Evolutionary conservation across 2,888 invertebrate genomes (phyloP).

Genomic region (Formica aserva): DNA sequence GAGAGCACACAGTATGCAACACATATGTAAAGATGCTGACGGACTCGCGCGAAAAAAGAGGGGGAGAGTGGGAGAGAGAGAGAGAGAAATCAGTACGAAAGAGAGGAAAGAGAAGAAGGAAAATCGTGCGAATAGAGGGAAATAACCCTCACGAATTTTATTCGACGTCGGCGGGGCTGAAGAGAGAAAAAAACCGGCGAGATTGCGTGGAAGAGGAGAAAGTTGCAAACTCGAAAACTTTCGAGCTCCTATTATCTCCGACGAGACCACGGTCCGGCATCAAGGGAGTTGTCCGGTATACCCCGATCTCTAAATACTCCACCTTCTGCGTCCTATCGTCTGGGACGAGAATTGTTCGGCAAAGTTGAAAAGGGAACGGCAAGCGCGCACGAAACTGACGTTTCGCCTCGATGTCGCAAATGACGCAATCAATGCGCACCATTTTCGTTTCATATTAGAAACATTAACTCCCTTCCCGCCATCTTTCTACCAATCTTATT

Average conservation of each 20-base stretch:
- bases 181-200: slow-evolving; percentile 67
- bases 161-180: slow-evolving; percentile 60
- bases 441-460: background rate
- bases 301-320: slow-evolving; percentile 76
- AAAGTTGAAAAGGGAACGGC: slow-evolving; percentile 44
- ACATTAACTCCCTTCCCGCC: background rate
- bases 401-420: slow-evolving; percentile 37
- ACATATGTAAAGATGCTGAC: slow-evolving; percentile 75
- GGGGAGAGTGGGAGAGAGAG: slow-evolving; percentile 56
- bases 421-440: background rate
- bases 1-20: slow-evolving; percentile 66
- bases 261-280: slow-evolving; percentile 79
- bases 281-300: slow-evolving; percentile 78
- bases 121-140: slow-evolving; percentile 49
- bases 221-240: slow-evolving; percentile 82
- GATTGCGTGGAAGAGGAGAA: slow-evolving; percentile 77
- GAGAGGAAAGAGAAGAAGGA: slow-evolving; percentile 44
- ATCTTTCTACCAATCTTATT: background rate
- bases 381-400: slow-evolving; percentile 6
- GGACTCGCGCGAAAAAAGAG: slow-evolving; percentile 43
- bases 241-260: slow-evolving; percentile 79
- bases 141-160: slow-evolving; percentile 69
- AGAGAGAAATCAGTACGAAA: slow-evolving; percentile 11
- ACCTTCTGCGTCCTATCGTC: slow-evolving; percentile 56
- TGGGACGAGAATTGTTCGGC: slow-evolving; percentile 57